Base-by-base conservation (phyloP, 2,888 invertebrate species). In the Polyommatus icarus region DNA sequence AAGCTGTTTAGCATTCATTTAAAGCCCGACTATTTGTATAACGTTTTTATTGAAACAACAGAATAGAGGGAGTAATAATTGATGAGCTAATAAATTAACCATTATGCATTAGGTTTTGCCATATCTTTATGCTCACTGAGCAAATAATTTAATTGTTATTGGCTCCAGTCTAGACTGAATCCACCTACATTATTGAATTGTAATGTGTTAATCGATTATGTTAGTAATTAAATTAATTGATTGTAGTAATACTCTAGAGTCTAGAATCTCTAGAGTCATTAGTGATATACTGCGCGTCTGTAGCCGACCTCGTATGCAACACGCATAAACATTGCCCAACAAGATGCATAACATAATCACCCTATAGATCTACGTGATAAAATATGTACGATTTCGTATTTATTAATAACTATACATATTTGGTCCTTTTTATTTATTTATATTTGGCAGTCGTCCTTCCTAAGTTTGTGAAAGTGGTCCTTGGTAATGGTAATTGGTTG, bases 261-360 rank as follows among this genome's bases (percentile, higher is more conserved):
- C 20, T 24, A 24, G 24, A 24, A 24, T 24, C 24, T 24, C 61
- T 24, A 61, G 24, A 61, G 10, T 61, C 24, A 24, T 61, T 61
- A 61, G 24, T 71, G 32, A 77, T 77, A 46, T 50, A 71, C 71
- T 71, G 20, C 32, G 40, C 3, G 12, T 71, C 29, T 54, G 29
- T 15, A 3, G 46, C 20, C 71, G 50, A 77, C 50, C 76, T 71
- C 40, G 50, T 71, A 77, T 77, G 77, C 77, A 40, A 40, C 40
- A 72, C n/a, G 72, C 40, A 40, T 40, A 18, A 10, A 20, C 71
- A 36, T 18, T 36, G 40, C 20, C 40, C 36, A 40, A 72, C 72
- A 72, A 72, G 36, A 20, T 72, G 72, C 40, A 36, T 12, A 10
- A 20, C 72, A 36, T 72, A 72, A 72, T 40, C 72, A 72, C 36